Conservation (phyloP, 2,797 vertebrate species). For the Melanogrammus aeglefinus region DNA sequence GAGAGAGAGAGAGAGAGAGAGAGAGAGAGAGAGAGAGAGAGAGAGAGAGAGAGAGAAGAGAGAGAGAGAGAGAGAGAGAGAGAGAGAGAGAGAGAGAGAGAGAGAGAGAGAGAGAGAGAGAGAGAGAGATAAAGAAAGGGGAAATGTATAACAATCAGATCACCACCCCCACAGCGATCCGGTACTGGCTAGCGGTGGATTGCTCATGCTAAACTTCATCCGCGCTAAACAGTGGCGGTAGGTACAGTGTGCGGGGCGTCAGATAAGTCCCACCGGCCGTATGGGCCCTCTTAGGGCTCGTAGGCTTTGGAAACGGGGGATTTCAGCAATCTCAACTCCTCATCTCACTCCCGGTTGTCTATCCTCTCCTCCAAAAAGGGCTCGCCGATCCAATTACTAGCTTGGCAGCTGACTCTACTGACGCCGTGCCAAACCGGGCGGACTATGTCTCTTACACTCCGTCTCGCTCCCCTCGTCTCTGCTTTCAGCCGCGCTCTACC, state of each 20-base stretch:
- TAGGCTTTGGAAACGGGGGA: conserved; percentile 48
- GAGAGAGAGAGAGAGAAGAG: neutral
- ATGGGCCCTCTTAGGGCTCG: conserved; percentile 25
- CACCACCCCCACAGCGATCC: conserved; percentile 37
- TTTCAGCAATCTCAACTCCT: conserved; percentile 51
- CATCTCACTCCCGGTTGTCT: conserved; percentile 35
- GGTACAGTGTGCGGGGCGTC: conserved; percentile 16
- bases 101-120: neutral
- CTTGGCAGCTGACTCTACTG: conserved; percentile 56
- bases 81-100: neutral
- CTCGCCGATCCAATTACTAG: conserved; percentile 65
- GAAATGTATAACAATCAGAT: conserved; percentile 18
- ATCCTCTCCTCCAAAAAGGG: conserved; percentile 50
- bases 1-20: neutral
- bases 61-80: neutral
- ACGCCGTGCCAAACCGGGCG: conserved; percentile 49
- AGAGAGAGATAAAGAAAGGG: neutral
- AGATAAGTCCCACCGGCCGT: conserved; percentile 23
- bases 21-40: neutral
- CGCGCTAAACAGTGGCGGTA: conserved; percentile 45
- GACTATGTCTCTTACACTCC: conserved; percentile 45
- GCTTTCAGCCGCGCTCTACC: conserved; percentile 45
- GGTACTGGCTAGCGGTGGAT: conserved; percentile 37
- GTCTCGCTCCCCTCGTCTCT: conserved; percentile 31
- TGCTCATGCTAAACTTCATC: conserved; percentile 45